A percentile compares a stretch with the other conserved stretches of the same genome.
Evolutionary conservation across 2,797 vertebrate genomes (phyloP).

Genomic region (Acanthornis magna): DNA sequence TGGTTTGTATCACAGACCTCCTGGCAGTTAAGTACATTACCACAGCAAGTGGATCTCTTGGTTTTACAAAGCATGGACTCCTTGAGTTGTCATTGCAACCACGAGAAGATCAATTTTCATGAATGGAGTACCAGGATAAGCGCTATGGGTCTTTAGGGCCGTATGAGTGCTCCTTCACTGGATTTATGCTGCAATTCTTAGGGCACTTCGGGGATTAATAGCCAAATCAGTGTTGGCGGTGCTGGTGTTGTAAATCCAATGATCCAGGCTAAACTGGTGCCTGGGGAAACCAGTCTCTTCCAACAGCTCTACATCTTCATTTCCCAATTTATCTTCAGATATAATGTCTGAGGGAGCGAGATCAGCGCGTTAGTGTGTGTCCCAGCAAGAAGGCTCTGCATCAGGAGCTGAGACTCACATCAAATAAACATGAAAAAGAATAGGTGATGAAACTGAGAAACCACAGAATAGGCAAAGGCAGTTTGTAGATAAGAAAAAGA

Average conservation of each 20-base stretch:
- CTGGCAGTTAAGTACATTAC: neutral
- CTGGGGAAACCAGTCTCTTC: slow-evolving; percentile 34
- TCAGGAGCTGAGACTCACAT: neutral
- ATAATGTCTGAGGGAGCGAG: neutral
- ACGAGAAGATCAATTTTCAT: slow-evolving; percentile 1
- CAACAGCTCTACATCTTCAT: slow-evolving; percentile 47
- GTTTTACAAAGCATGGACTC: neutral
- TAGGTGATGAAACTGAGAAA: neutral
- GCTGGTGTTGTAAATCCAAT: slow-evolving; percentile 63
- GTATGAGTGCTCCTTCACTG: slow-evolving; percentile 39
- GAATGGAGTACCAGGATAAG: slow-evolving; percentile 26
- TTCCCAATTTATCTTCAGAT: slow-evolving; percentile 22
- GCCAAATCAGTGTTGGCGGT: slow-evolving; percentile 34
- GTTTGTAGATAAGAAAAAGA: neutral
- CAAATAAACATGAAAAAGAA: neutral
- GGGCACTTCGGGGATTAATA: slow-evolving; percentile 52
- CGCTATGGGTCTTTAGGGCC: slow-evolving; percentile 20
- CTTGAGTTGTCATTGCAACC: slow-evolving; percentile 23
- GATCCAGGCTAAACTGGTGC: slow-evolving; percentile 52
- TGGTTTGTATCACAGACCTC: neutral
- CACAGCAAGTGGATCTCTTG: neutral
- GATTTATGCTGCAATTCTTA: slow-evolving; percentile 46
- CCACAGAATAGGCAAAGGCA: neutral
- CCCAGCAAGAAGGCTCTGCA: neutral
- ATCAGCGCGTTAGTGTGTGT: neutral